A percentile compares a stretch with the other conserved stretches of the same genome.
Conservation (phyloP, 1,140 invertebrate species). For the Drosophila bifasciata region DNA sequence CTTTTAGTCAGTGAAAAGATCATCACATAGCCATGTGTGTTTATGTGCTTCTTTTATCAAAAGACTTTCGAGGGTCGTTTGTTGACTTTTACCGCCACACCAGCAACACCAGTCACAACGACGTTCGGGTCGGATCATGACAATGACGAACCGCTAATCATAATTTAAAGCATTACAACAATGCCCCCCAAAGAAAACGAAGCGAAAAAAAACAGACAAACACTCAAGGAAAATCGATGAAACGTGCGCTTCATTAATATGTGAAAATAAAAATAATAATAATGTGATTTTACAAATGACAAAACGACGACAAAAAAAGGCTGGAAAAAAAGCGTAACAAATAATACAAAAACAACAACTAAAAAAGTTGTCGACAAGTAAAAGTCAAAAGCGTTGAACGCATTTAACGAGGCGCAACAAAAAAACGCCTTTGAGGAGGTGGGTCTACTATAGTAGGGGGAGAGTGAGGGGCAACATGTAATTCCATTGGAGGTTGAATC, state of each 20-base stretch:
- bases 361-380: slow-evolving; percentile 45
- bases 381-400: slow-evolving; percentile 40
- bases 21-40: slow-evolving; percentile 24
- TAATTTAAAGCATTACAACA: slow-evolving; percentile 71
- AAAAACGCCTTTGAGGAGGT: slow-evolving; percentile 9
- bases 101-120: slow-evolving; percentile 13
- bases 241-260: slow-evolving; percentile 76
- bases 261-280: slow-evolving; percentile 61
- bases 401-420: slow-evolving; percentile 65
- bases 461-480: background rate
- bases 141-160: slow-evolving; percentile 78
- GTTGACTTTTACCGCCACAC: slow-evolving; percentile 46
- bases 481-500: slow-evolving; percentile 20
- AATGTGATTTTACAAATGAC: slow-evolving; percentile 35
- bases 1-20: slow-evolving; percentile 8
- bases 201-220: slow-evolving; percentile 13
- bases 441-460: background rate
- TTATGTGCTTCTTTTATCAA: slow-evolving; percentile 11
- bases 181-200: slow-evolving; percentile 24
- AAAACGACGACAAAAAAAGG: slow-evolving; percentile 12
- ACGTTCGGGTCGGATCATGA: slow-evolving; percentile 18
- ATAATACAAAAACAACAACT: no score
- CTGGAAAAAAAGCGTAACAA: slow-evolving; percentile 31
- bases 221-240: slow-evolving; percentile 46
- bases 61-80: slow-evolving; percentile 37